Percentiles rank a stretch among this genome's conserved stretches.
phyloP scores from a whole-genome alignment of 2,888 invertebrate species.

The Eumacrocentrus americanus region DNA sequence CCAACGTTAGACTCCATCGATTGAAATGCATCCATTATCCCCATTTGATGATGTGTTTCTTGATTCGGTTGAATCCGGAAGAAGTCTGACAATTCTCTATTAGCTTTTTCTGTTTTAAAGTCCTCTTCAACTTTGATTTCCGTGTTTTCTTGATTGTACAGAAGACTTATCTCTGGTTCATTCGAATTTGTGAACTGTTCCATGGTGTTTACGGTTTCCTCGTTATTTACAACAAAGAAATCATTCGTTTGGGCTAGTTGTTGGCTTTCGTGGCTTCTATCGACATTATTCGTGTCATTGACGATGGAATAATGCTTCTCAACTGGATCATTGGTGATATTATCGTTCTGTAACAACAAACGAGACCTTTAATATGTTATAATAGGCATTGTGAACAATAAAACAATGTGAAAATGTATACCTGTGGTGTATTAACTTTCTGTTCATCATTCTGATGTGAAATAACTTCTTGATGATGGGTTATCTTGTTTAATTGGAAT shows the following conservation, averaged over 20 bases:
- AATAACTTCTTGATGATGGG: constrained; percentile 22
- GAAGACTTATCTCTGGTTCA: neutral
- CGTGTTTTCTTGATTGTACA: neutral
- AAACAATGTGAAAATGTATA: constrained; percentile 12
- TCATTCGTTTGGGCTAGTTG: neutral
- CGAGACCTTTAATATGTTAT: neutral
- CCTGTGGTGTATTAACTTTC: constrained; percentile 21
- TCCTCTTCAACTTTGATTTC: neutral
- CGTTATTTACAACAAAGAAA: too few relatives aligned
- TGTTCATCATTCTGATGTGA: constrained; percentile 16
- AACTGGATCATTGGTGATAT: too few relatives aligned
- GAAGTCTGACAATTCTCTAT: neutral
- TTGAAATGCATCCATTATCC: neutral
- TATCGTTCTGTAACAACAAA: neutral
- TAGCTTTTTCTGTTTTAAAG: neutral
- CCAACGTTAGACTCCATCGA: neutral
- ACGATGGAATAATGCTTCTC: neutral
- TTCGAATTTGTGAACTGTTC: neutral
- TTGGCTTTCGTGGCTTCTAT: neutral
- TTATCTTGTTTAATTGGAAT: constrained; percentile 60
- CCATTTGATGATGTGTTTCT: neutral
- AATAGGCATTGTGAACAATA: neutral
- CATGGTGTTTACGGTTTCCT: neutral
- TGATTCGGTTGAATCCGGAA: neutral
- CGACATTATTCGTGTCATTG: neutral